Conservation (phyloP, 2,797 vertebrate species). For the Cuculus canorus region DNA sequence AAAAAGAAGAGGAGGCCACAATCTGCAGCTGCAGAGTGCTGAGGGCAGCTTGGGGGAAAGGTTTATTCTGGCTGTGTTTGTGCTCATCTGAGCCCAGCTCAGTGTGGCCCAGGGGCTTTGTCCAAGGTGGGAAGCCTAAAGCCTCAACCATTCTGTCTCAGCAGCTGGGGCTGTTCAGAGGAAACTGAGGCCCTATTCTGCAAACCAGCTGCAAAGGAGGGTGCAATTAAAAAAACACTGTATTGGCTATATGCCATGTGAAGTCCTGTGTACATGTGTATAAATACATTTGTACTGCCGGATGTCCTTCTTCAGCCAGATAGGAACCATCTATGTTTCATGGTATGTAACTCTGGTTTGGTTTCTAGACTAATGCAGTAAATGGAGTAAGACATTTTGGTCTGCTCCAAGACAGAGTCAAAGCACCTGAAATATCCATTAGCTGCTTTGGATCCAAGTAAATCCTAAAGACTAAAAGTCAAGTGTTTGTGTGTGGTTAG, state of each 20-base stretch:
- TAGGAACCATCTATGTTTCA: not conserved
- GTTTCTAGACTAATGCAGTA: not conserved
- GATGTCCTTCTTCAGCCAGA: not conserved
- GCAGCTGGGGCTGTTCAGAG: not conserved
- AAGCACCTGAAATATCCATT: slow-evolving; percentile 1
- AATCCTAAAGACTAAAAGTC: not conserved
- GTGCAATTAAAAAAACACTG: fast-evolving
- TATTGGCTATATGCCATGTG: not conserved
- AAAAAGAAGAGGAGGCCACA: not conserved
- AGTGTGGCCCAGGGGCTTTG: not conserved
- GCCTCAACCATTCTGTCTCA: not conserved
- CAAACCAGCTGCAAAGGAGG: not conserved
- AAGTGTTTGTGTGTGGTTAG: not conserved
- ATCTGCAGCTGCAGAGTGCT: not conserved
- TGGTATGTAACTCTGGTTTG: not conserved
- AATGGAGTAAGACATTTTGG: not conserved
- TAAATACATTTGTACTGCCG: not conserved
- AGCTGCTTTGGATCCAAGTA: not conserved
- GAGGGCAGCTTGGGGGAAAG: not conserved
- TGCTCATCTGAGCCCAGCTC: not conserved
- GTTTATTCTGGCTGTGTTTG: not conserved
- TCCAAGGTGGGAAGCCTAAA: not conserved
- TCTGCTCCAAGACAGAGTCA: not conserved
- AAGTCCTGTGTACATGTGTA: not conserved
- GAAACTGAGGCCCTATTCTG: not conserved